phyloP scores from a whole-genome alignment of 2,797 vertebrate genomes.

The Sebastolobus alascanus region DNA sequence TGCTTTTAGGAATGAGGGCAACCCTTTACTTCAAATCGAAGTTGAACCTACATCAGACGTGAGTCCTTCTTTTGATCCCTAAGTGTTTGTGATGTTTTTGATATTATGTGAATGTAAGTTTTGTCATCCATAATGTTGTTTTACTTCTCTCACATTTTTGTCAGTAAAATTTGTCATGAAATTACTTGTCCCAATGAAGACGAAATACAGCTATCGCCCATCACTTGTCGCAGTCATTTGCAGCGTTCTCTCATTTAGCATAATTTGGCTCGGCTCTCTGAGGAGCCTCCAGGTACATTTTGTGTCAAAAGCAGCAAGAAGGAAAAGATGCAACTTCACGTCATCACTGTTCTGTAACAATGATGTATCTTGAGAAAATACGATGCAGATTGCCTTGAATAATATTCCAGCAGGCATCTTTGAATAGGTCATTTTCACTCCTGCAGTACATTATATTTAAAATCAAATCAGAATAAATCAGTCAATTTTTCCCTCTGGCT shows the following conservation, averaged over 20 bases:
- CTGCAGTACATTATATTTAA: slow-evolving; percentile 56
- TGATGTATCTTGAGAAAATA: slow-evolving; percentile 58
- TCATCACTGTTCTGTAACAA: slow-evolving; percentile 41
- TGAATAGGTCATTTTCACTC: slow-evolving; percentile 57
- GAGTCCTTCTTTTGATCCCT: slow-evolving; percentile 68
- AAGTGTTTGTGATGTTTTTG: not conserved
- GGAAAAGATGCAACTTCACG: slow-evolving; percentile 10
- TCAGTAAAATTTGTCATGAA: slow-evolving; percentile 3
- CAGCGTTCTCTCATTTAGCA: slow-evolving; percentile 39
- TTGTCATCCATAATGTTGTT: not conserved
- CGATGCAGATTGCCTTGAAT: slow-evolving; percentile 66
- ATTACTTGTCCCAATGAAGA: slow-evolving; percentile 29
- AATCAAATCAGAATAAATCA: slow-evolving; percentile 70
- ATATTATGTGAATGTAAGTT: not conserved
- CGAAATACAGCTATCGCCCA: slow-evolving; percentile 17
- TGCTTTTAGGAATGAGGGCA: slow-evolving; percentile 89
- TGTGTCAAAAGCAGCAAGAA: slow-evolving; percentile 40
- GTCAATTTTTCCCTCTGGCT: slow-evolving; percentile 29
- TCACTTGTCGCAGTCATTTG: slow-evolving; percentile 46
- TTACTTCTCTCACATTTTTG: slow-evolving; percentile 10
- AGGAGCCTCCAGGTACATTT: slow-evolving; percentile 59
- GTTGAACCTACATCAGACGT: slow-evolving; percentile 98
- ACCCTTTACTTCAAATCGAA: slow-evolving; percentile 98
- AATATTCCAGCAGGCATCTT: slow-evolving; percentile 54
- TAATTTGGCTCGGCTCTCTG: slow-evolving; percentile 53